Base-by-base conservation (phyloP, 2,888 invertebrate genomes). In the Drosophila anomalipes region DNA sequence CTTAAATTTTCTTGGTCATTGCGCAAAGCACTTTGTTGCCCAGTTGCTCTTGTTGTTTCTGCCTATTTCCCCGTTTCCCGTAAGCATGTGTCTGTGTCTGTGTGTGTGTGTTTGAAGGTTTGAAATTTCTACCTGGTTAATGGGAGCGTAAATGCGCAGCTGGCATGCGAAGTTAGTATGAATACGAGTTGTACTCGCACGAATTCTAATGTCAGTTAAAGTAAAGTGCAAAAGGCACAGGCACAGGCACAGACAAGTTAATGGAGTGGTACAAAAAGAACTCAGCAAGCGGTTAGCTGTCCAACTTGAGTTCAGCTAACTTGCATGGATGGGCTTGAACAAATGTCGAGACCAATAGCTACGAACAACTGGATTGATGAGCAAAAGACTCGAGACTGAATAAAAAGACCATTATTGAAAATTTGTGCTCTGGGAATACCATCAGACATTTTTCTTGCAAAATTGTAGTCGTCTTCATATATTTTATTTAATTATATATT, bases 71-170 rank as follows among this genome's bases (percentile, higher is more conserved):
- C 71, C 62, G 47, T 66, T 77, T 61, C 63, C 71, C 68, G 35
- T 71, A 33, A 56, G 32, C 32, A 54, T 53, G 19, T 69, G 39
- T 78, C 54, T 70, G 22, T 44, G 22, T 68, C 22, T 65, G 22
- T 67, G 68, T 71, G 52, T 71, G 52, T 82, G 57, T 71, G 26
- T 26, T 10, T 69, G 75, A 68, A 16, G 30, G 44, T 7, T 33
- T 44, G 72, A 67, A 79, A 69, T 83, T 90, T 83, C 79, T 81
- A 75, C 67, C 79, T 83, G 83, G 90, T 81, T 86, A 86, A 86
- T 86, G 86, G 86, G 86, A 86, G 86, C 86, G 86, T 86, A 86
- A 86, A 90, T 90, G 88, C 86, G 88, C 86, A 90, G 79, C 79
- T 90, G 86, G 90, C 86, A 83, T 90, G 88, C 77, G 76, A 86